phyloP scores from a whole-genome alignment of 2,888 invertebrate species.

The Xestia xanthographa region DNA sequence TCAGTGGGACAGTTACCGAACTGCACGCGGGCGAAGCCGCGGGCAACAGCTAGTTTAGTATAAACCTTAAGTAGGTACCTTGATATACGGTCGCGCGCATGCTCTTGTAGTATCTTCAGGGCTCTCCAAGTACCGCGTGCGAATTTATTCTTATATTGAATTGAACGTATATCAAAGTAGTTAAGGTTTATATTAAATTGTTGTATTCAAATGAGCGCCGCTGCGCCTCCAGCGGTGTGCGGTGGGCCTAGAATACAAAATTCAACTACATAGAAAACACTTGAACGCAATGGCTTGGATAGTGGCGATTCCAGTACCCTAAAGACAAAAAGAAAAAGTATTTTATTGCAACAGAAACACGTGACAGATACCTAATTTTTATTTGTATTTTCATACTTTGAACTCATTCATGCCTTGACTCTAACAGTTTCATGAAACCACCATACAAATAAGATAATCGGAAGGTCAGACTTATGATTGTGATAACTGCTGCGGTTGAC shows the following conservation, averaged over 20 bases:
- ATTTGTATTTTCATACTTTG: not conserved
- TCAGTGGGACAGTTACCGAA: no score
- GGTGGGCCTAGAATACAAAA: constrained; percentile 20
- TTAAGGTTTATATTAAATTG: no score
- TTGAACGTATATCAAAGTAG: no score
- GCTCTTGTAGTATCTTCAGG: no score
- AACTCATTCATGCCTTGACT: not conserved
- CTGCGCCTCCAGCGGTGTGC: no score
- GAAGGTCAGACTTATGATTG: not conserved
- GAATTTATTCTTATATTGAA: no score
- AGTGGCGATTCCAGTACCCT: not conserved
- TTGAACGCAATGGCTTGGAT: not conserved
- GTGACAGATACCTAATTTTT: not conserved
- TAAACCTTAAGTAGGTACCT: no score
- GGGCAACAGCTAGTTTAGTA: no score
- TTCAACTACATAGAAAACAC: constrained; percentile 8
- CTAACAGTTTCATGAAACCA: not conserved
- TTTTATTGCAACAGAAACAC: not conserved
- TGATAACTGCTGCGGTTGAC: not conserved
- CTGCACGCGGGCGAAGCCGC: no score
- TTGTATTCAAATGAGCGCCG: no score
- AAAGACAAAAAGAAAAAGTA: not conserved
- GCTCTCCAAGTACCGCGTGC: no score
- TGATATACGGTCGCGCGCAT: no score
- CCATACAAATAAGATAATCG: not conserved